Percentiles rank a stretch among this genome's conserved stretches.
phyloP scores from a whole-genome alignment of 2,797 vertebrate genomes.

The Gymnothorax reevesii region DNA sequence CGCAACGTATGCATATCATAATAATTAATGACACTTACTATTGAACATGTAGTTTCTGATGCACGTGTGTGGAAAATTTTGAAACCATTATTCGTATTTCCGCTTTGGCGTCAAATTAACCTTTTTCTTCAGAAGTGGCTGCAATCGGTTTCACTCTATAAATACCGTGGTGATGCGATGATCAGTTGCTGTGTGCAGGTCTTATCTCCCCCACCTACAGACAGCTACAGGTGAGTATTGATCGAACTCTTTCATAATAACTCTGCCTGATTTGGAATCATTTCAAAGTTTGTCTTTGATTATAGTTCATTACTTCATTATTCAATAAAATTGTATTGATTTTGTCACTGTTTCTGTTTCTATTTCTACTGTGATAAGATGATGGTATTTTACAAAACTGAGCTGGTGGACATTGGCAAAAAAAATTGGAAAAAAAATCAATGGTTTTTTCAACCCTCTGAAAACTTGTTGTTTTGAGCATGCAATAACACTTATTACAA shows the following conservation, averaged over 20 bases:
- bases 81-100: conserved; percentile 8
- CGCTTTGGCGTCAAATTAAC: conserved; percentile 25
- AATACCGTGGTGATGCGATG: conserved; percentile 36
- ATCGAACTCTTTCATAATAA: not conserved
- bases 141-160: conserved; percentile 45
- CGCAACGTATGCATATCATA: not conserved
- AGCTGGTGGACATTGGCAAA: not conserved
- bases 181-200: not conserved
- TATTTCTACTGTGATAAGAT: not conserved
- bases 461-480: not conserved
- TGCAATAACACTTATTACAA: not conserved
- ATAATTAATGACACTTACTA: not conserved
- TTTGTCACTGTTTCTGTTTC: not conserved
- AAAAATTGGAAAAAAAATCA: not conserved
- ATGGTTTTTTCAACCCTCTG: not conserved
- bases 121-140: conserved; percentile 32
- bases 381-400: not conserved
- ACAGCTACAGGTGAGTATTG: conserved; percentile 28
- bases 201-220: not conserved
- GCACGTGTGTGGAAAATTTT: conserved; percentile 19
- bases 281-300: not conserved
- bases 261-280: not conserved
- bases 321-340: not conserved
- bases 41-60: not conserved
- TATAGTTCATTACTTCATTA: not conserved